Conservation (phyloP, 2,797 vertebrate genomes). For the Cheirogaleus major region DNA sequence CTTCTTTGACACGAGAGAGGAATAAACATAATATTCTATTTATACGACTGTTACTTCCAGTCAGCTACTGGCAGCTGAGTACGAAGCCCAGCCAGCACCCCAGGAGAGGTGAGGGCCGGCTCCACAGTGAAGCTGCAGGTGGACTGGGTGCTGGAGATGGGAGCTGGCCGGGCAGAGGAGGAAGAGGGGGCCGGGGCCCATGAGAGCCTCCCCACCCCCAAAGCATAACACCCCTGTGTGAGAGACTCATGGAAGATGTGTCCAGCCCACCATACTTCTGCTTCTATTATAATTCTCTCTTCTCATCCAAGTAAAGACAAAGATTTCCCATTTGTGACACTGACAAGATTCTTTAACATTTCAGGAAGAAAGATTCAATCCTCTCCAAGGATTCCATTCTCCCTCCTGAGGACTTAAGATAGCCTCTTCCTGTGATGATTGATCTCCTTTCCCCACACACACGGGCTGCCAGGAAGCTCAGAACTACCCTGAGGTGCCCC, state of each 20-base stretch:
- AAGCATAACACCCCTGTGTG: neutral
- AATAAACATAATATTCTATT: neutral
- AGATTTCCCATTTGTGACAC: neutral
- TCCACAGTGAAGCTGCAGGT: neutral
- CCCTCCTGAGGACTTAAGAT: neutral
- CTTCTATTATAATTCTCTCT: neutral
- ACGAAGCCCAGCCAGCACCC: neutral
- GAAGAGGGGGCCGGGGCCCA: neutral
- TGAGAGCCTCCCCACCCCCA: neutral
- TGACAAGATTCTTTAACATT: neutral
- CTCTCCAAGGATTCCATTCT: neutral
- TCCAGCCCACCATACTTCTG: neutral
- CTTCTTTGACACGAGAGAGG: neutral
- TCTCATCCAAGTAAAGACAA: neutral
- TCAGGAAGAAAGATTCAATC: neutral
- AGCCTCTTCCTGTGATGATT: neutral
- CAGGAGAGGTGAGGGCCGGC: neutral
- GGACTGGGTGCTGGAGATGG: neutral
- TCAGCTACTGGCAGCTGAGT: neutral
- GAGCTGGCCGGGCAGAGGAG: neutral
- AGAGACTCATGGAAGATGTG: neutral
- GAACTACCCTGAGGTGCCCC: neutral
- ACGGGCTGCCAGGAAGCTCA: slow-evolving; percentile 22
- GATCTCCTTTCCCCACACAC: neutral
- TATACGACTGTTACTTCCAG: neutral